A percentile compares a stretch with the other conserved stretches of the same genome.
Evolutionary conservation across 2,113 vertebrate genomes (phyloP).

Genomic region (Alligator mississippiensis): DNA sequence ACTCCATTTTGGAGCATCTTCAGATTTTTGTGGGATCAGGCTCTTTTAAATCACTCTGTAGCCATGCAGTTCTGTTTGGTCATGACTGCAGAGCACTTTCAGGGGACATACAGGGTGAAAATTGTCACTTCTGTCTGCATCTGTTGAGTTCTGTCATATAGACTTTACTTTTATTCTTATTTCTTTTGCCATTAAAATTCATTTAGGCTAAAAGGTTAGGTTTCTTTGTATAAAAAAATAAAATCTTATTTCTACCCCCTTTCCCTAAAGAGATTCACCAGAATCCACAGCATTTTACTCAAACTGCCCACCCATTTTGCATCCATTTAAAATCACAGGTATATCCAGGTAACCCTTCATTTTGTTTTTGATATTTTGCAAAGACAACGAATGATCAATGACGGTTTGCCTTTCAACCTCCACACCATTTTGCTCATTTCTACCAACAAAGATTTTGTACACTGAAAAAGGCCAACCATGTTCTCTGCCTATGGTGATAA

Average conservation of each 20-base stretch:
- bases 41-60: too few species aligned
- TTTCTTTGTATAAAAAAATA: not conserved
- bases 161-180: not conserved
- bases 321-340: not conserved
- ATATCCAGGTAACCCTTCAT: not conserved
- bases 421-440: not conserved
- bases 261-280: not conserved
- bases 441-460: not conserved
- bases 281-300: constrained; percentile 2
- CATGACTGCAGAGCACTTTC: too few species aligned
- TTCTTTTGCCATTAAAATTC: not conserved
- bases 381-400: not conserved
- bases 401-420: constrained; percentile 11
- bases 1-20: too few species aligned
- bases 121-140: too few species aligned
- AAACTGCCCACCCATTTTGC: not conserved
- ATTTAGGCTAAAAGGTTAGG: not conserved
- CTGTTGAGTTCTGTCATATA: too few species aligned
- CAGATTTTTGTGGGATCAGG: too few species aligned
- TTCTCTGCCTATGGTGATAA: not conserved
- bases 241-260: not conserved
- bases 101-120: too few species aligned
- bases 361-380: constrained; percentile 3
- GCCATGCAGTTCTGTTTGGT: too few species aligned
- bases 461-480: not conserved